Evolutionary conservation across 1,140 invertebrate genomes (phyloP), one percentile per base, ranked within the genome.

Genomic region (Hylaeus volcanicus): DNA sequence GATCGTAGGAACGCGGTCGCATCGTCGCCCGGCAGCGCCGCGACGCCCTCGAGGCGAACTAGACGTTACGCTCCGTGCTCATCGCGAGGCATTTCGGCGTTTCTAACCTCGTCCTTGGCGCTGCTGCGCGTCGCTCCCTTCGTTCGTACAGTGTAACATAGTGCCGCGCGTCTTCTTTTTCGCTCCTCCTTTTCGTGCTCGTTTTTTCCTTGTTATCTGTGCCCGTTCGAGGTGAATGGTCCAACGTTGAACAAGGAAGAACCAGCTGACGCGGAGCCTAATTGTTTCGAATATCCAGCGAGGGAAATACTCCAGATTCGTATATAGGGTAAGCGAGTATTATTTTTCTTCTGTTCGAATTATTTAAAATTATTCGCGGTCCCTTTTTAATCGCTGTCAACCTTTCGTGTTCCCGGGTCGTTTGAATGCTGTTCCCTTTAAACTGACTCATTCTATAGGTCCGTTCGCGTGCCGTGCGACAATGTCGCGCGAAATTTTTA

Each of bases 41-140:
- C 85, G 84, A 83, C 85, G 85, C 73, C 60, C 85, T 83, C 74
- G 69, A 83, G 63, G 85, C 69, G 85, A 87, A 87, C 85, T 87
- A 87, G 85, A 86, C 81, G 76, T 39, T 48, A 68, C 53, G 53
- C 58, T 86, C 71, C 41, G 72, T 64, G 58, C 60, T 81, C 74
- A 65, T 39, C 71, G 75, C 63, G 8, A 81, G 71, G 61, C 68
- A 58, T 79, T 74, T 84, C 77, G 69, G 58, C 78, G 81, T 86
- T 84, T 83, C 83, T 86, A 85, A 81, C 86, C 85, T 84, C 70
- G 84, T 74, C 69, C 74, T 85, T 26, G 26, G 26, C 26, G 74
- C 75, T 77, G 74, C 78, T 82, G 74, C 69, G 80, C 81, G 79
- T 86, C 72, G 74, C 73, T 74, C 61, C 85, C 69, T 79, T 56